phyloP scores from a whole-genome alignment of 1,140 invertebrate genomes.

The Spodoptera litura region DNA sequence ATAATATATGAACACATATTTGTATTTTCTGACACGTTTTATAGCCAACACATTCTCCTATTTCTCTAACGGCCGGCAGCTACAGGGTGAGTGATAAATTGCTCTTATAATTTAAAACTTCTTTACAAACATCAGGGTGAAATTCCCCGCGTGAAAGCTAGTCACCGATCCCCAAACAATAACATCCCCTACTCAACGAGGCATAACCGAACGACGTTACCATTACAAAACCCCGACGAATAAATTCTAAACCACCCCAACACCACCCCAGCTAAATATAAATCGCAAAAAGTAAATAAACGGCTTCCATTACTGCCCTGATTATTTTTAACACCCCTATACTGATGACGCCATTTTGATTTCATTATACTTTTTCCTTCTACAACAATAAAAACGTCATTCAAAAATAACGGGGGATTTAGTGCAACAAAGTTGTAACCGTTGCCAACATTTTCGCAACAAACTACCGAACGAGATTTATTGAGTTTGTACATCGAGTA shows the following conservation, averaged over 20 bases:
- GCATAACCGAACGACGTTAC: slow-evolving; percentile 76
- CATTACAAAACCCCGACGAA: slow-evolving; percentile 74
- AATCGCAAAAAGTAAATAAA: slow-evolving; percentile 84
- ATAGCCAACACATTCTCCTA: not conserved
- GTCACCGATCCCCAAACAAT: slow-evolving; percentile 55
- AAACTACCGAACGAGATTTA: slow-evolving; percentile 30
- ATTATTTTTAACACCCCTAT: slow-evolving; percentile 77
- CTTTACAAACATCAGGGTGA: slow-evolving; percentile 52
- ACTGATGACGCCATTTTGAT: slow-evolving; percentile 75
- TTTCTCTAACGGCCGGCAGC: slow-evolving; percentile 17
- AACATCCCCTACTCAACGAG: slow-evolving; percentile 75
- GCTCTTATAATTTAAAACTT: slow-evolving; percentile 48
- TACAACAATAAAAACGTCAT: slow-evolving; percentile 58
- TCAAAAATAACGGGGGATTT: slow-evolving; percentile 41
- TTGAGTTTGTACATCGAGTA: slow-evolving; percentile 25
- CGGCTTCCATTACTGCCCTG: slow-evolving; percentile 81
- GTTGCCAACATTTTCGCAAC: slow-evolving; percentile 41
- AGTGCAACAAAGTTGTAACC: slow-evolving; percentile 23
- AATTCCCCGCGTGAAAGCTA: slow-evolving; percentile 53
- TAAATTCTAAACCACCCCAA: slow-evolving; percentile 61
- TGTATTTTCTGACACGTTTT: slow-evolving; percentile 27
- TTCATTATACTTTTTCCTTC: slow-evolving; percentile 65
- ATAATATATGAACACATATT: not conserved
- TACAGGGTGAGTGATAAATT: slow-evolving; percentile 31
- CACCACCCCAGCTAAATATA: slow-evolving; percentile 74